Evolutionary conservation across 2,888 invertebrate genomes (phyloP), one percentile per base, ranked within the genome.

Genomic region (Ectemnius lituratus): DNA sequence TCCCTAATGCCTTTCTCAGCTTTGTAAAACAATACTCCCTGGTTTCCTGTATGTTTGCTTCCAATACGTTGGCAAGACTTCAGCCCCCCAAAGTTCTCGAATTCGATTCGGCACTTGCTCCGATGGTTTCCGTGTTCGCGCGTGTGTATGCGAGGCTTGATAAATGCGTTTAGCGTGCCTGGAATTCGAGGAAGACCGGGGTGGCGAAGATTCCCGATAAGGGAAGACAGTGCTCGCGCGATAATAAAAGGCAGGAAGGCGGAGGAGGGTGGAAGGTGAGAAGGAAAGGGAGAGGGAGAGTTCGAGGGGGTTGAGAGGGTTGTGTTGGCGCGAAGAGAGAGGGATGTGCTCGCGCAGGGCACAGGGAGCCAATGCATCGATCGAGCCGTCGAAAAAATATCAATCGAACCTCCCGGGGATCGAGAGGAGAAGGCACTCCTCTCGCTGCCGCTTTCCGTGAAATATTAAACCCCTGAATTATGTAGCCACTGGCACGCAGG

Each of bases 91-190:
- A 37, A 37, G 37, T 37, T 37, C 37, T 37, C 37, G 37, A 37
- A 11, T 37, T 11, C 37, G 37, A 37, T 37, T 37, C 8, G 37
- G 37, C 37, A 8, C 37, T 37, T 37, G 11, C 37, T 11, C 11
- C 37, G 37, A 11, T 37, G 37, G 37, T 37, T 37, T 37, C 37
- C 37, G 11, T 37, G 37, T 6, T 6, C 37, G n/a, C 73, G 76
- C 66, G 67, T 75, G 78, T 80, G 80, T 70, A 69, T 59, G 61
- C 11, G 37, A 37, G 37, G 70, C 72, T 76, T 83, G 83, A 84
- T 79, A 84, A 84, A 84, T 79, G 83, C 77, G 77, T 67, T 76
- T 80, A 73, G 67, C 83, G 83, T 84, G 83, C 79, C 75, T 62
- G 76, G 83, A 84, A 84, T 84, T 74, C 81, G 79, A 80, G 80